phyloP scores from a whole-genome alignment of 2,113 vertebrate genomes.

The Penelope pileata region DNA sequence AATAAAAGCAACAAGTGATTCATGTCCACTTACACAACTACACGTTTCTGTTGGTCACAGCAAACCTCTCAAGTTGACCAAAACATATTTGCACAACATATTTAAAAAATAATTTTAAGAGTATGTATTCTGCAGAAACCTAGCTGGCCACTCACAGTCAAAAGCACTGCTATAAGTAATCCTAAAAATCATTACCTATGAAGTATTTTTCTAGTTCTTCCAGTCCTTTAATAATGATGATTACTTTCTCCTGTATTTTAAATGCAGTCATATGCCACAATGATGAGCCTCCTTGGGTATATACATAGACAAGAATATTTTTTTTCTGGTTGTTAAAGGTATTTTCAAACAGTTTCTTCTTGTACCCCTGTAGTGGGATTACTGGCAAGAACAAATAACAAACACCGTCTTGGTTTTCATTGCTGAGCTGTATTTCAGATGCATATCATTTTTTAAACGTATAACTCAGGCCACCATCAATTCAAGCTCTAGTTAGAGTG shows the following conservation, averaged over 20 bases:
- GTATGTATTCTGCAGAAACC: neutral
- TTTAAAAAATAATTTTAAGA: neutral
- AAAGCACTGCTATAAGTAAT: neutral
- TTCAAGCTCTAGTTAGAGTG: neutral
- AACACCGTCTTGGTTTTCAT: neutral
- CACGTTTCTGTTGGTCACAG: neutral
- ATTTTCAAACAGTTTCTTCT: neutral
- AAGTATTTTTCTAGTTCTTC: neutral
- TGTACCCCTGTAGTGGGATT: neutral
- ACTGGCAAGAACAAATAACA: neutral
- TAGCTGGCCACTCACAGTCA: neutral
- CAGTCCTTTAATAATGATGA: neutral
- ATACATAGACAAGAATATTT: neutral
- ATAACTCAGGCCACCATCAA: neutral
- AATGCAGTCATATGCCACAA: neutral
- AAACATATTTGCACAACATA: neutral
- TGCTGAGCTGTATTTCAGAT: neutral
- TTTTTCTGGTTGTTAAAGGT: neutral
- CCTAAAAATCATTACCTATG: neutral
- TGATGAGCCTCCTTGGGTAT: neutral
- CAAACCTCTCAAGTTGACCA: neutral
- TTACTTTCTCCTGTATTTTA: neutral
- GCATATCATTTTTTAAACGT: neutral
- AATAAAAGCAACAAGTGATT: neutral
- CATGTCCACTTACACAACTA: neutral